phyloP scores from a whole-genome alignment of 2,797 vertebrate genomes.

The Tokudaia muenninki region DNA sequence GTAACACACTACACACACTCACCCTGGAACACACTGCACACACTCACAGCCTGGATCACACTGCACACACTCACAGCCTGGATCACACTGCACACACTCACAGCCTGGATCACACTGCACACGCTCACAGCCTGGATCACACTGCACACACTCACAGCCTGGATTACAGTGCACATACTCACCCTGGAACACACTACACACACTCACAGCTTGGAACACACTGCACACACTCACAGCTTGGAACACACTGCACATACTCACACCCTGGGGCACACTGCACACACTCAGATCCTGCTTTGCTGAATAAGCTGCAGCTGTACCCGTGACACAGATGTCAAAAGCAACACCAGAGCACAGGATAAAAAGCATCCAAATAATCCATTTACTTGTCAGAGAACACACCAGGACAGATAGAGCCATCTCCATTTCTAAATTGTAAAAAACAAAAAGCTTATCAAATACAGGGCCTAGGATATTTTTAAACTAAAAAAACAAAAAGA shows the following conservation, averaged over 20 bases:
- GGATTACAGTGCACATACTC: not conserved
- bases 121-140: not conserved
- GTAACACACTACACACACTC: not conserved
- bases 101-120: too few relatives aligned
- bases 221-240: not conserved
- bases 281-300: not conserved
- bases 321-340: not conserved
- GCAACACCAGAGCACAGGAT: not conserved
- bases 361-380: not conserved
- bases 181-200: not conserved
- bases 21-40: not conserved
- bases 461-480: not conserved
- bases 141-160: not conserved
- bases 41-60: not conserved
- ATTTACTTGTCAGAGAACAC: conserved; percentile 17
- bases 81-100: not conserved
- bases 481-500: conserved; percentile 54
- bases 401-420: not conserved
- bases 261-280: not conserved
- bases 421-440: conserved; percentile 48
- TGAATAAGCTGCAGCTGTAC: not conserved
- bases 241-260: not conserved
- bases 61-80: not conserved
- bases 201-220: not conserved
- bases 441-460: conserved; percentile 57